These are phyloP conservation scores for Acanthosoma haemorrhoidale DNA, from an alignment of 2,888 invertebrate genomes.

Conservation along the genomic window DNA sequence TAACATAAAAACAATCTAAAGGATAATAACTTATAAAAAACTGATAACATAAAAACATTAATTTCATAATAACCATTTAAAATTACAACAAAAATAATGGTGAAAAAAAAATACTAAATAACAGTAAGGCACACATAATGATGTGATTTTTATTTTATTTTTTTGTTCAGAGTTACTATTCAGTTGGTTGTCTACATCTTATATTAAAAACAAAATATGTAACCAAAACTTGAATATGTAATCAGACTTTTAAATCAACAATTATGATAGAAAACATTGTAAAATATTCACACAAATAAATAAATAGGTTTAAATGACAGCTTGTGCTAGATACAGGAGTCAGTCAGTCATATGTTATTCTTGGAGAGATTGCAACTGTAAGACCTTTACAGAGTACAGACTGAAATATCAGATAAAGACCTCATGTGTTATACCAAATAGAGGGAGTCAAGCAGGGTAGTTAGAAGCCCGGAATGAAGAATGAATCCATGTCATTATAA, in stretches of 20 bases:
- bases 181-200: background rate
- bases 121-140: background rate
- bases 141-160: background rate
- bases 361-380: too few species aligned
- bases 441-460: too few species aligned
- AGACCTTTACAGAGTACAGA: too few species aligned
- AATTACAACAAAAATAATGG: background rate
- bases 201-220: background rate
- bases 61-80: background rate
- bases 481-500: too few species aligned
- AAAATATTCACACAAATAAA: too few species aligned
- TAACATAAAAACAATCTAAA: background rate
- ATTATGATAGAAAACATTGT: constrained; percentile 3
- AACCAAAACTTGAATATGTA: background rate
- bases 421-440: too few species aligned
- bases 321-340: too few species aligned
- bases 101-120: background rate
- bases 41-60: background rate
- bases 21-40: too few species aligned
- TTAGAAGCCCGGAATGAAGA: too few species aligned
- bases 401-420: too few species aligned
- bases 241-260: background rate
- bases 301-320: too few species aligned
- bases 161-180: constrained; percentile 3
- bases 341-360: too few species aligned